These are phyloP conservation scores for Micrastur ruficollis DNA, from an alignment of 2,797 vertebrate genomes.

Conservation along the genomic window DNA sequence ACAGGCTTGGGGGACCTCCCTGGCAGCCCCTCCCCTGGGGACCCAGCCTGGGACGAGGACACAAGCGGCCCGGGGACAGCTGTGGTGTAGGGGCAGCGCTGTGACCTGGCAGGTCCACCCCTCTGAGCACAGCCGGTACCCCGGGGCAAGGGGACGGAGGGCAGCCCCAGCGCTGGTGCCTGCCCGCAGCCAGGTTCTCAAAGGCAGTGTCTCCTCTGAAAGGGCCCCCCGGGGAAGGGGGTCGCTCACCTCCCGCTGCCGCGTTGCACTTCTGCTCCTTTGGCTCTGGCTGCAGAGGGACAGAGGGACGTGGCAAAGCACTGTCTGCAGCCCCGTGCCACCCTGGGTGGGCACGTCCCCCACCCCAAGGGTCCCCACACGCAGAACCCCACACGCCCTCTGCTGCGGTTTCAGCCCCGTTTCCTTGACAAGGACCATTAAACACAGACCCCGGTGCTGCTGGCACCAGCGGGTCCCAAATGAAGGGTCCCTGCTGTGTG, in stretches of 20 bases:
- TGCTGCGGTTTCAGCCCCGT: background rate
- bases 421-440: background rate
- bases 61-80: background rate
- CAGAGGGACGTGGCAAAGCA: background rate
- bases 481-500: accelerated
- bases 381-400: background rate
- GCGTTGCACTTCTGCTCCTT: background rate
- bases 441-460: accelerated
- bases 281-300: background rate
- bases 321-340: background rate
- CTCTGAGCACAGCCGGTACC: accelerated
- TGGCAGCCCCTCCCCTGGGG: background rate
- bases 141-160: accelerated
- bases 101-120: accelerated
- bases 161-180: background rate
- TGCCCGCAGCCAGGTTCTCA: accelerated
- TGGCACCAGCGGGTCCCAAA: accelerated
- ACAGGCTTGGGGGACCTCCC: background rate
- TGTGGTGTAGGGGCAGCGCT: accelerated
- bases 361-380: accelerated
- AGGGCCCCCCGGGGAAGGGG: background rate
- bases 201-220: background rate
- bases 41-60: accelerated
- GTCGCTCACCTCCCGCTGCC: background rate
- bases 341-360: accelerated